Conservation (phyloP, 2,888 invertebrate genomes). For the Drosophila yooni region DNA sequence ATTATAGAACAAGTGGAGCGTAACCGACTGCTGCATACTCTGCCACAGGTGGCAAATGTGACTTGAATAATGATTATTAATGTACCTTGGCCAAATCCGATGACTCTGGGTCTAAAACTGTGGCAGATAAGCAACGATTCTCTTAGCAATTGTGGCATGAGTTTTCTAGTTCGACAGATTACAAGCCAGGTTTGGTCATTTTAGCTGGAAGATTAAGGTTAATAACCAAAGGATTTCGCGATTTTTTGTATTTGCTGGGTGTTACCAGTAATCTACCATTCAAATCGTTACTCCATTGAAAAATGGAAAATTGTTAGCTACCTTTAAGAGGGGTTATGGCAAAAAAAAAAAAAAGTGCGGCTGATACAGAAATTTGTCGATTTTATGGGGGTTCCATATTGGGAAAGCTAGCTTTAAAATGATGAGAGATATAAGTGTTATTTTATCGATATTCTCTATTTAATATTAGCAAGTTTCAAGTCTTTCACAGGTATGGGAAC, state of each 20-base stretch:
- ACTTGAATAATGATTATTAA: too few species aligned
- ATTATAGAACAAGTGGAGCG: neutral
- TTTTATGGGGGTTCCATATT: neutral
- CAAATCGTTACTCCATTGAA: neutral
- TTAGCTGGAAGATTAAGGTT: too few species aligned
- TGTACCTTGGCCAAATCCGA: neutral
- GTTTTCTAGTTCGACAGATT: neutral
- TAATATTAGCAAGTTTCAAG: neutral
- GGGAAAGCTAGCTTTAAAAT: neutral
- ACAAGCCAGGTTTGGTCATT: neutral
- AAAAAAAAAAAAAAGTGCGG: neutral
- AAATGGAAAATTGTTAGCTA: neutral
- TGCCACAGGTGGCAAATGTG: neutral
- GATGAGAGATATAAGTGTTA: neutral
- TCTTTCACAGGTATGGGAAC: neutral
- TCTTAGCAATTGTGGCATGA: neutral
- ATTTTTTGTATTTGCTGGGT: too few species aligned
- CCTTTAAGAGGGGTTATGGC: neutral
- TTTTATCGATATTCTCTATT: neutral
- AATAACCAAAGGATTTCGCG: too few species aligned
- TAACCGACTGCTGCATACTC: neutral
- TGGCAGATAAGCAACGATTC: neutral
- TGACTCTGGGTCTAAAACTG: neutral
- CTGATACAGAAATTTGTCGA: neutral
- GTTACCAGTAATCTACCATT: neutral